phyloP scores from a whole-genome alignment of 53 echinoderm and acorn worm genomes.

The Luidia sarsii region DNA sequence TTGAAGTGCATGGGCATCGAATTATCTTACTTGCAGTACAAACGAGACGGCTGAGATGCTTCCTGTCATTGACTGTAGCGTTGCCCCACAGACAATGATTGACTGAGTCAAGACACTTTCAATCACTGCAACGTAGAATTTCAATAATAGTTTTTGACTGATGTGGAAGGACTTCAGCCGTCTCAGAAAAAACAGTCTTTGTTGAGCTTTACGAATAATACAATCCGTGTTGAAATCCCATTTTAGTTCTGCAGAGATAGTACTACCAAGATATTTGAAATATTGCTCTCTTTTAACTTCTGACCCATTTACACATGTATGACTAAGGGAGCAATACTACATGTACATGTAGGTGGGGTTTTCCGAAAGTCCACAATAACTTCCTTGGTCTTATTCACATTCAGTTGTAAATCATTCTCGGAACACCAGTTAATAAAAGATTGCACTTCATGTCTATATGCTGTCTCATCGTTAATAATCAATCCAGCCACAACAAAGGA shows the following conservation, averaged over 20 bases:
- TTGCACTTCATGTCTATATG: too few relatives aligned
- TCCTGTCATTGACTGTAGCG: too few relatives aligned
- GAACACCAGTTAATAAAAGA: too few relatives aligned
- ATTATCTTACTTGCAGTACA: not conserved
- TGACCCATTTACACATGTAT: not conserved
- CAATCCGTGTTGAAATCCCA: not conserved
- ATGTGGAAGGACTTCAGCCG: not conserved
- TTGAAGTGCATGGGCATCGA: not conserved
- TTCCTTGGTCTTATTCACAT: not conserved
- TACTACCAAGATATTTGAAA: not conserved
- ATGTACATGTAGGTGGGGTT: not conserved
- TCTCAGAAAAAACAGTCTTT: not conserved
- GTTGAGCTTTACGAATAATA: not conserved
- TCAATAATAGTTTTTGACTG: not conserved
- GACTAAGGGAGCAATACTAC: not conserved
- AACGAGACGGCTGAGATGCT: not conserved
- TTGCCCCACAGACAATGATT: conserved; percentile 21
- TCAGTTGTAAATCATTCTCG: too few relatives aligned
- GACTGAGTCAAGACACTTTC: too few relatives aligned
- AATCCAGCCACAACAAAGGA: too few relatives aligned
- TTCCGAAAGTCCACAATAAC: conserved; percentile 1
- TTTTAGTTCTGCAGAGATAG: not conserved
- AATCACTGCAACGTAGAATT: not conserved
- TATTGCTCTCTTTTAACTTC: not conserved
- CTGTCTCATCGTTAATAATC: too few relatives aligned